Conservation (phyloP, 64 coral and sea anemone species). For the Stichodactyla mertensii region DNA sequence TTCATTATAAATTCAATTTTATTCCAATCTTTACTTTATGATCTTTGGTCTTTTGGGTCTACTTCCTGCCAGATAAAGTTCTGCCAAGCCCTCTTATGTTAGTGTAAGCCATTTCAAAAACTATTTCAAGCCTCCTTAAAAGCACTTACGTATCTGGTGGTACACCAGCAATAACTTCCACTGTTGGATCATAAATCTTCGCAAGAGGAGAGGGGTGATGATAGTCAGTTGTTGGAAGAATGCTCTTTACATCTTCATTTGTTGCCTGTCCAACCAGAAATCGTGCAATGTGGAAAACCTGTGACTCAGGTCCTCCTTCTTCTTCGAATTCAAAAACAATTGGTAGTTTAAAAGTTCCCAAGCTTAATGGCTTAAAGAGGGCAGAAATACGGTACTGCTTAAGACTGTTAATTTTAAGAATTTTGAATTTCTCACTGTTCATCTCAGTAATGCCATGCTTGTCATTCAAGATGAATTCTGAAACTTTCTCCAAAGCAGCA, state of each 20-base stretch:
- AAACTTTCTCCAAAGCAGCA: slow-evolving; percentile 29
- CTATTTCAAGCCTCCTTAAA: not conserved
- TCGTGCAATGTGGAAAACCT: slow-evolving; percentile 42
- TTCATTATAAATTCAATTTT: too few species aligned
- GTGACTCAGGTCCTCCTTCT: not conserved
- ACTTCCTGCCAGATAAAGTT: too few species aligned
- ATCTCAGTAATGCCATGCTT: slow-evolving; percentile 40
- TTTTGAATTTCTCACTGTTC: slow-evolving; percentile 18
- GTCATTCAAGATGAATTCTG: slow-evolving; percentile 46
- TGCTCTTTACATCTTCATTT: slow-evolving; percentile 33
- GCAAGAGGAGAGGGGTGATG: slow-evolving; percentile 44
- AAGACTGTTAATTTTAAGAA: slow-evolving; percentile 18
- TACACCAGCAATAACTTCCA: slow-evolving; percentile 33
- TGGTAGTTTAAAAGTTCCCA: slow-evolving; percentile 47
- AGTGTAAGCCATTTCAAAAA: too few species aligned
- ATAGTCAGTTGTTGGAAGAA: slow-evolving; percentile 41
- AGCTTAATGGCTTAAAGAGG: slow-evolving; percentile 41
- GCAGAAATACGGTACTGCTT: slow-evolving; percentile 45
- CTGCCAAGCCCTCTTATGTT: too few species aligned
- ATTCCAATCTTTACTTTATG: too few species aligned
- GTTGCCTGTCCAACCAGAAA: slow-evolving; percentile 52
- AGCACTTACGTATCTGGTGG: slow-evolving; percentile 33
- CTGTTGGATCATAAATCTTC: slow-evolving; percentile 47
- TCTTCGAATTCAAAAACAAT: slow-evolving; percentile 70
- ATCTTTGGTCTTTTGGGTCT: too few species aligned